Evolutionary conservation across 2,113 vertebrate genomes (phyloP).

Genomic region (Cervus canadensis): DNA sequence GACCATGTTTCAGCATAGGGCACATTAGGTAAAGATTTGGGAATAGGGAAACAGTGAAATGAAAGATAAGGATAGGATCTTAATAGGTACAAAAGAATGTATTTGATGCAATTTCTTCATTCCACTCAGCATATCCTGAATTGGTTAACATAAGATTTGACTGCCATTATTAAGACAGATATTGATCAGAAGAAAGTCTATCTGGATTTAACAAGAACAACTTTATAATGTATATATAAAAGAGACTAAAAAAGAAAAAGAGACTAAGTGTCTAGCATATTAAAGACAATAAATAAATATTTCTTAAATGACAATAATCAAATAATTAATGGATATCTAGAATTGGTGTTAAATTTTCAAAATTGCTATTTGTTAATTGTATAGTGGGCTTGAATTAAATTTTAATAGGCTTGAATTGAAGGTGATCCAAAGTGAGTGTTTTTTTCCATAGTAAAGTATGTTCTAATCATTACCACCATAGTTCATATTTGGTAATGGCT

Average conservation of each 20-base stretch:
- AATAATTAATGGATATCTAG: not conserved
- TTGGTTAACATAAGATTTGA: not conserved
- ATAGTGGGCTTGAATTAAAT: constrained; percentile 24
- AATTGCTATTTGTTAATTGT: not conserved
- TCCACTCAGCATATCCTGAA: not conserved
- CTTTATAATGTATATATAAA: not conserved
- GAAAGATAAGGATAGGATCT: not conserved
- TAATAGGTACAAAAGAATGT: not conserved
- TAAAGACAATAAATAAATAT: not conserved
- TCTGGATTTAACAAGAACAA: not conserved
- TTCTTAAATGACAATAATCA: constrained; percentile 17
- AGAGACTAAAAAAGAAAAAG: not conserved
- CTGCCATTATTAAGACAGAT: not conserved
- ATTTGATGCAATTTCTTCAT: not conserved
- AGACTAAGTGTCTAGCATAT: not conserved
- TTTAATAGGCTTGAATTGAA: constrained; percentile 44
- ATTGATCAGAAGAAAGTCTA: not conserved
- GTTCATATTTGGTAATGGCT: constrained; percentile 40
- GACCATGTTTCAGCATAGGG: fast-evolving
- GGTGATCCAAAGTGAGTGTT: constrained; percentile 18
- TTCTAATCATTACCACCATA: constrained; percentile 41
- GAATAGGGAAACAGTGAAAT: not conserved
- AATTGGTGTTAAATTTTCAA: constrained; percentile 18
- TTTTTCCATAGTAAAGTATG: not conserved
- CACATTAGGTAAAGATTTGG: not conserved